Conservation (phyloP, 2,888 invertebrate species). For the Chloromyia formosa region DNA sequence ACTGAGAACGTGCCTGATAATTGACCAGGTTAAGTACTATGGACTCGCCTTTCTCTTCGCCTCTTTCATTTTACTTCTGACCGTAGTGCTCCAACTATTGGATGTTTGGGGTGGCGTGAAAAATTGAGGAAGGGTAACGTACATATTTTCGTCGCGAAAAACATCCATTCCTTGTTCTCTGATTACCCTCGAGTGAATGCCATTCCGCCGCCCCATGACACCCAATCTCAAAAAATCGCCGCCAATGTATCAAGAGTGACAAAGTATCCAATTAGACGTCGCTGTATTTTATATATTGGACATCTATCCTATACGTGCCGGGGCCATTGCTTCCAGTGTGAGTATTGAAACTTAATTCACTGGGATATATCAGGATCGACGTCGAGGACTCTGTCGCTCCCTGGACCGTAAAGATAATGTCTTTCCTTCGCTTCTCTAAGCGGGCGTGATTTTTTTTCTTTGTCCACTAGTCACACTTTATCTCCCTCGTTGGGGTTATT, state of each 20-base stretch:
- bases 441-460: conserved; percentile 13
- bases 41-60: conserved; percentile 9
- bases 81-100: background rate
- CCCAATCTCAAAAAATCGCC: background rate
- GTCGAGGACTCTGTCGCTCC: conserved; percentile 17
- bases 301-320: conserved; percentile 42
- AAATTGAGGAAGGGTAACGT: background rate
- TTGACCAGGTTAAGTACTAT: background rate
- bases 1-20: conserved; percentile 12
- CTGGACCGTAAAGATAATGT: conserved; percentile 42
- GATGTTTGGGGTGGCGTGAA: background rate
- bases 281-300: conserved; percentile 45
- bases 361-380: conserved; percentile 47
- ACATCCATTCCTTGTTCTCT: background rate
- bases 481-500: conserved; percentile 6
- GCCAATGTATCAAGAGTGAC: conserved; percentile 49
- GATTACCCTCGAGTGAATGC: background rate
- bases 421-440: conserved; percentile 17
- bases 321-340: conserved; percentile 25
- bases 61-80: conserved; percentile 8
- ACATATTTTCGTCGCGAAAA: background rate
- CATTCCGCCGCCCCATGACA: background rate
- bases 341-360: conserved; percentile 50
- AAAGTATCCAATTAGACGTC: conserved; percentile 50
- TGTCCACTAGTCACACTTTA: background rate